Base-by-base conservation (phyloP, 2,113 vertebrate genomes). In the Limanda limanda region DNA sequence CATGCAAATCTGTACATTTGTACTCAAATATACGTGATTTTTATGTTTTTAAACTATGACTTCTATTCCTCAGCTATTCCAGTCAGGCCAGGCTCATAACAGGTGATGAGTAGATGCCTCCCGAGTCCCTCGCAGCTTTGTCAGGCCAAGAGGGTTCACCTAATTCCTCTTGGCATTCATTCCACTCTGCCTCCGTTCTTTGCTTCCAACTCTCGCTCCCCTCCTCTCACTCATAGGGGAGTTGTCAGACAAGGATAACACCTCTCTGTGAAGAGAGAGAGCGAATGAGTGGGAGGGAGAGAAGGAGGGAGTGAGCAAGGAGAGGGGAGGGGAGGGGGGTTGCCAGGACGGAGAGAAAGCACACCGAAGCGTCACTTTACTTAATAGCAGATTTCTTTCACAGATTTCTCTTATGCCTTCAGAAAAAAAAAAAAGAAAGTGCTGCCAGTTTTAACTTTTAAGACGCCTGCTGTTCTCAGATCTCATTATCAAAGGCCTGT, bases 161-260 rank as follows among this genome's bases (percentile, higher is more conserved):
- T 82, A 83, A 85, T 86, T 87, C 74, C 70, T 86, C 77, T 78
- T 92, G 88, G 80, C 89, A 76, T 83, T 77, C 83, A 79, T 73
- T 80, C 73, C 67, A 69, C 83, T 81, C 71, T 76, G 67, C 64
- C 77, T 81, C 74, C 40, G 55, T 68, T 83, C 73, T 81, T 74
- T 78, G 64, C 66, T 78, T 81, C 57, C 64, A 57, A 74, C 63
- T 77, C 76, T 69, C 25, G 3, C 67, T 75, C 65, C 58, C 62
- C 65, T 64, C 69, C 71, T 74, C 80, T 84, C 81, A 47, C 82
- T 87, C 86, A 77, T 68, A 71, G 71, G 84, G 84, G 85, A 87
- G 80, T 86, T 91, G 85, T 88, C 86, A 85, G 79, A 86, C 83
- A 83, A 83, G 79, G 78, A 89, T 87, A 85, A 85, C 84, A 80